Evolutionary conservation across 2,888 invertebrate genomes (phyloP), one percentile per base, ranked within the genome.

Genomic region (Xestobium rufovillosum): DNA sequence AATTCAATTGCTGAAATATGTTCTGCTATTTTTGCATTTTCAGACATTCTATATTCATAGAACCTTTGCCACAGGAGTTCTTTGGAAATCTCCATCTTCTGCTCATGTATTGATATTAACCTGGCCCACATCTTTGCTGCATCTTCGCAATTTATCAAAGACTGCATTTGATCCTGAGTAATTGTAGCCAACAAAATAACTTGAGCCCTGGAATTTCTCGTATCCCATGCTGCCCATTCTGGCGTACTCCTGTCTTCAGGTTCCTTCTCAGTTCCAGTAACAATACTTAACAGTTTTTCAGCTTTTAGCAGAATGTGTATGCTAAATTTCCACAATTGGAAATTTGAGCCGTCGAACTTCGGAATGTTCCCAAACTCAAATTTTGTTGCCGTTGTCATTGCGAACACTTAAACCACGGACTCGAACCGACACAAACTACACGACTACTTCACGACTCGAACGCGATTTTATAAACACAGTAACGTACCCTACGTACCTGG

Each of bases 41-140:
- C 12, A 11, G 3, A 3, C 3, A 11, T 3, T 26, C 6, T 1
- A 12, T 26, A 26, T 26, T 26, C 26, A 3, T 26, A 3, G 6
- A 26, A 26, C 11, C 3, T 4, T 2, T 26, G 8, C 6, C 26
- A 26, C n/a, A n/a, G n/a, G 34, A 14, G 14, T 13, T 16, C 33
- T 13, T 48, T 45, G 3, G 48, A 49, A 0, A 49, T 35, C 16
- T 52, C 52, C 2, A 40, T 45, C 32, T 51, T 52, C 16, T 49
- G 52, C 36, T 56, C 55, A 33, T 47, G 58, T 1, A 56, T 42
- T 3, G 33, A 34, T 31, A 2, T 31, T 35, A 10, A 13, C 4
- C 38, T 39, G 38, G 10, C 19, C n/a, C n/a, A n/a, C 16, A 36
- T 30, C 34, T 6, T 41, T 30, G 33, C 40, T 41, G 17, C 40